Percentiles rank a stretch among this genome's conserved stretches.
Conservation (phyloP, 2,113 vertebrate genomes). For the Lepisosteus osseus region DNA sequence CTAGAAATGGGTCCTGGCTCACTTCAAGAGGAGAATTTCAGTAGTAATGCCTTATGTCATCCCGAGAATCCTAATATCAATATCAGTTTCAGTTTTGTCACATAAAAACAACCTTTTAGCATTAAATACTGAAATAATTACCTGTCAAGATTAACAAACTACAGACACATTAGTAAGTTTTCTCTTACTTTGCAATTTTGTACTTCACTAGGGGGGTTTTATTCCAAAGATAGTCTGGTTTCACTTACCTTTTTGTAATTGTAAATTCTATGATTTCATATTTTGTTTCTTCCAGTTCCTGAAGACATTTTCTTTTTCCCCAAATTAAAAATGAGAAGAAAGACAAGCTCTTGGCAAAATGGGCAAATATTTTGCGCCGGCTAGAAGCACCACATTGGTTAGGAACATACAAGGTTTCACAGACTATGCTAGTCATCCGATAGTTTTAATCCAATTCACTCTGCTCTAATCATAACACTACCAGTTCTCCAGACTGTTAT, state of each 20-base stretch:
- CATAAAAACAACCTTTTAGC: background rate
- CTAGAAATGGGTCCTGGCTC: too few species aligned
- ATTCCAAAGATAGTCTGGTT: conserved; percentile 5
- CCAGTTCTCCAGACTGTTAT: too few species aligned
- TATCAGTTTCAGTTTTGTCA: background rate
- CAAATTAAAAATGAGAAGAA: conserved; percentile 18
- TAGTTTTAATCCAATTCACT: conserved; percentile 1
- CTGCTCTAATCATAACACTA: too few species aligned
- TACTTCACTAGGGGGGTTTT: conserved; percentile 10
- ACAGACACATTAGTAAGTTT: background rate
- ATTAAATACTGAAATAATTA: background rate
- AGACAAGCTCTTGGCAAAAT: conserved; percentile 18
- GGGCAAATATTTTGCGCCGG: conserved; percentile 27
- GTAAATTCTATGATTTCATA: conserved; percentile 29
- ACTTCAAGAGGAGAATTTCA: too few species aligned
- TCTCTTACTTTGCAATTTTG: background rate
- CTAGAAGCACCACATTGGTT: conserved; percentile 16
- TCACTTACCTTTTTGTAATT: conserved; percentile 23
- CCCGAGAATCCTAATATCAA: background rate
- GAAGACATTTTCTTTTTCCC: conserved; percentile 40
- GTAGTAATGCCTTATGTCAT: background rate
- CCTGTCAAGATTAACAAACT: background rate
- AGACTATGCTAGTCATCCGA: conserved; percentile 25
- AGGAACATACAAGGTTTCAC: conserved; percentile 14
- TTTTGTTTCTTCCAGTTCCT: conserved; percentile 37